Conservation (phyloP, 2,113 vertebrate genomes). For the Passer domesticus region DNA sequence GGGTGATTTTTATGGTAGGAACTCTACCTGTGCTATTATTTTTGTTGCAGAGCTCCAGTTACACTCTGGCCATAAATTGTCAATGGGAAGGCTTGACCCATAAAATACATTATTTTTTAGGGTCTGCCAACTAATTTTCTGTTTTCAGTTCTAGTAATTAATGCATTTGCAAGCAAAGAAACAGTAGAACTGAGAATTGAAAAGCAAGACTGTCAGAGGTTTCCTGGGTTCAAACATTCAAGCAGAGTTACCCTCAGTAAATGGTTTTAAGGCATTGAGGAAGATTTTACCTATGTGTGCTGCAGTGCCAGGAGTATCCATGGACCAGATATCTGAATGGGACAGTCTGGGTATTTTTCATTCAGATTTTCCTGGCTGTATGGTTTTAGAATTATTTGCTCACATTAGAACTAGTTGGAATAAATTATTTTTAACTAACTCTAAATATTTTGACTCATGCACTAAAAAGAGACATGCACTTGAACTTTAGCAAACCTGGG, state of each 20-base stretch:
- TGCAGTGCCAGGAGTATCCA: neutral
- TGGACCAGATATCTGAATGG: neutral
- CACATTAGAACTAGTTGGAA: neutral
- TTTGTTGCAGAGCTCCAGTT: neutral
- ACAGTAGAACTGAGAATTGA: neutral
- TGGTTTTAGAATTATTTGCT: neutral
- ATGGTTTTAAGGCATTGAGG: neutral
- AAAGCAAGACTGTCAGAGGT: neutral
- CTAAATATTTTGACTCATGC: neutral
- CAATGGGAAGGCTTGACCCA: neutral
- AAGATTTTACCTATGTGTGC: neutral
- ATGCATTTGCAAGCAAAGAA: neutral
- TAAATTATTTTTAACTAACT: slow-evolving; percentile 8
- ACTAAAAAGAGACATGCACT: neutral
- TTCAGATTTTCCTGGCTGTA: neutral
- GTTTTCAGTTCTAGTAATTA: neutral
- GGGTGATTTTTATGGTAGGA: neutral
- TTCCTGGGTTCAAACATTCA: neutral
- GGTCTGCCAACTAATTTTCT: neutral
- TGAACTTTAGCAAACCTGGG: neutral
- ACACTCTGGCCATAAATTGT: neutral
- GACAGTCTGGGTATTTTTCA: neutral
- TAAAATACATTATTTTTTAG: neutral
- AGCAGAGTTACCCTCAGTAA: neutral
- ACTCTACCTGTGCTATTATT: neutral